Evolutionary conservation across 1,140 invertebrate species (phyloP).

Genomic region (Formica selysi): DNA sequence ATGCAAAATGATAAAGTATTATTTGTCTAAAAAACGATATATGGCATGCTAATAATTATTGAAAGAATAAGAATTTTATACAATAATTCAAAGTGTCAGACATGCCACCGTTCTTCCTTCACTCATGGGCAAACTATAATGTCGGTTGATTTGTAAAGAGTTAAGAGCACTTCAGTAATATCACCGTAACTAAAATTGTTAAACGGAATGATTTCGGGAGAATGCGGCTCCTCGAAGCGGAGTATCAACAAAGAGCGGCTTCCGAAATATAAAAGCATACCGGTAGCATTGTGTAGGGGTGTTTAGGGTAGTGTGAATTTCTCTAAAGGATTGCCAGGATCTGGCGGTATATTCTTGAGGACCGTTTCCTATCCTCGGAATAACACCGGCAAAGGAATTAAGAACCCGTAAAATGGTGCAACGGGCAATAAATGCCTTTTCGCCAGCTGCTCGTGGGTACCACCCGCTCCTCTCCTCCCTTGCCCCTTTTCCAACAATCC

Average conservation of each 20-base stretch:
- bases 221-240: slow-evolving; percentile 25
- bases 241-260: slow-evolving; percentile 55
- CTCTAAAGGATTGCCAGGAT: slow-evolving; percentile 75
- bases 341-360: slow-evolving; percentile 74
- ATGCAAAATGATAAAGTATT: background rate
- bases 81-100: background rate
- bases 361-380: slow-evolving; percentile 63
- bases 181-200: slow-evolving; percentile 42
- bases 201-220: slow-evolving; percentile 23
- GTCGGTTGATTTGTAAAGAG: background rate
- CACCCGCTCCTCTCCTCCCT: slow-evolving; percentile 49
- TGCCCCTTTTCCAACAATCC: background rate
- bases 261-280: slow-evolving; percentile 36
- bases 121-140: background rate
- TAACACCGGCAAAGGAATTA: slow-evolving; percentile 80
- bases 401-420: slow-evolving; percentile 83
- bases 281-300: slow-evolving; percentile 57
- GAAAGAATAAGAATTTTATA: background rate
- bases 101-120: background rate
- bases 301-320: slow-evolving; percentile 77
- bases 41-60: background rate
- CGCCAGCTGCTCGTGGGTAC: slow-evolving; percentile 78
- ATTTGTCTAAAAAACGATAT: background rate
- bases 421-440: slow-evolving; percentile 84
- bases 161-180: slow-evolving; percentile 11